A percentile compares a stretch with the other conserved stretches of the same genome.
Conservation (phyloP, 2,113 vertebrate genomes). For the Elgaria multicarinata region DNA sequence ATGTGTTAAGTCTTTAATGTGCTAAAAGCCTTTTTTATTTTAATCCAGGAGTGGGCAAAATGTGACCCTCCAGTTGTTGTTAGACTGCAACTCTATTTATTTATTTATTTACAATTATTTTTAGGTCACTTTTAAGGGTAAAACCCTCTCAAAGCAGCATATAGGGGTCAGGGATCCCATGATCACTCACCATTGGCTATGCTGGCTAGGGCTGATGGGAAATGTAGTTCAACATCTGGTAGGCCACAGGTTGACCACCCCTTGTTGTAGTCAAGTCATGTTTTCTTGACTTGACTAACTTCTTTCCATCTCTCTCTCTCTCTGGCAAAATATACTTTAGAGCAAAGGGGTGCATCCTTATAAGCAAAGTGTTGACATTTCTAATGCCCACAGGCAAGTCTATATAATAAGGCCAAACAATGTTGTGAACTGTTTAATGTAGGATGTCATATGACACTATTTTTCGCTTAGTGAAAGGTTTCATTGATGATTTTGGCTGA, state of each 20-base stretch:
- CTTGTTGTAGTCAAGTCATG: background rate
- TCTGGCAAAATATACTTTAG: background rate
- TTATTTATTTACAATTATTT: no score
- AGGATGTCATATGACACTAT: background rate
- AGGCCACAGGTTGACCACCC: no score
- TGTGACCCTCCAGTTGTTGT: background rate
- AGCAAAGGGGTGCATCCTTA: background rate
- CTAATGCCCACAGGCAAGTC: no score
- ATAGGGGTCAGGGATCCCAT: no score
- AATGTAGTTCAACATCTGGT: no score
- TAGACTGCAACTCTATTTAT: no score
- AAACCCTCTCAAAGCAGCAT: no score
- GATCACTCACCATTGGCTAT: no score
- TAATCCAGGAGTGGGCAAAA: background rate
- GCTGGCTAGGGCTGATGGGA: no score
- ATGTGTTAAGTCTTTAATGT: background rate
- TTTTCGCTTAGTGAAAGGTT: background rate
- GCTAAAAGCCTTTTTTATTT: background rate
- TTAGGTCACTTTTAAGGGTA: no score
- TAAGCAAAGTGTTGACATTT: background rate
- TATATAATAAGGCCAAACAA: background rate
- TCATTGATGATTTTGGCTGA: background rate
- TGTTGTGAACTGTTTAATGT: background rate
- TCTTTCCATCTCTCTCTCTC: background rate
- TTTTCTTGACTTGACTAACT: background rate